Percentiles rank a stretch among this genome's conserved stretches.
Evolutionary conservation across 2,888 invertebrate genomes (phyloP).

Genomic region (Hemistola chrysoprasaria): DNA sequence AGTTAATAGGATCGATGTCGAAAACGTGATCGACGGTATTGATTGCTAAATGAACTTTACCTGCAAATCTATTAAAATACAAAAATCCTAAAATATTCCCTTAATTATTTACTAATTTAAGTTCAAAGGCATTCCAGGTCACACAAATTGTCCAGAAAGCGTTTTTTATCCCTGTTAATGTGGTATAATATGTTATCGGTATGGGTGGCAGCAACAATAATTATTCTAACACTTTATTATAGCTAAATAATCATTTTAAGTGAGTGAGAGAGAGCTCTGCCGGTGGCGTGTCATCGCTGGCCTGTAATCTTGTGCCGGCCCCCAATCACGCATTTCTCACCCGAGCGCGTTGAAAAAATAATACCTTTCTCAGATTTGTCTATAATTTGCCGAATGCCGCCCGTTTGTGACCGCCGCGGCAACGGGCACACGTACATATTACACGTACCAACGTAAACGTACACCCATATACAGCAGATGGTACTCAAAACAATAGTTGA

Average conservation of each 20-base stretch:
- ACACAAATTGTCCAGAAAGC: constrained; percentile 28
- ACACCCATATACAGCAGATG: constrained; percentile 35
- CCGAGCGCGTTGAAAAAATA: constrained; percentile 81
- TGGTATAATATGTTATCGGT: constrained; percentile 26
- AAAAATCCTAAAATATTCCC: no score
- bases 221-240: constrained; percentile 76
- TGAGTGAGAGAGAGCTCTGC: constrained; percentile 63
- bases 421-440: constrained; percentile 4
- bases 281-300: constrained; percentile 70
- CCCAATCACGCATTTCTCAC: constrained; percentile 81
- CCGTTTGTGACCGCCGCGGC: constrained; percentile 26
- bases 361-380: constrained; percentile 76
- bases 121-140: constrained; percentile 19
- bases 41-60: constrained; percentile 12
- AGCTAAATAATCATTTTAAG: constrained; percentile 74
- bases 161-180: constrained; percentile 18
- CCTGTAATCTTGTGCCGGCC: constrained; percentile 78
- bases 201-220: constrained; percentile 65
- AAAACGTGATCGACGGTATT: constrained; percentile 36
- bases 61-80: constrained; percentile 5
- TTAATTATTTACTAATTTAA: no score
- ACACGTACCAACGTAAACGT: constrained; percentile 24
- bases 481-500: constrained; percentile 45
- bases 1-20: constrained; percentile 44
- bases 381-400: constrained; percentile 78